Evolutionary conservation across 2,113 vertebrate genomes (phyloP).

Genomic region (Seriola dumerili): DNA sequence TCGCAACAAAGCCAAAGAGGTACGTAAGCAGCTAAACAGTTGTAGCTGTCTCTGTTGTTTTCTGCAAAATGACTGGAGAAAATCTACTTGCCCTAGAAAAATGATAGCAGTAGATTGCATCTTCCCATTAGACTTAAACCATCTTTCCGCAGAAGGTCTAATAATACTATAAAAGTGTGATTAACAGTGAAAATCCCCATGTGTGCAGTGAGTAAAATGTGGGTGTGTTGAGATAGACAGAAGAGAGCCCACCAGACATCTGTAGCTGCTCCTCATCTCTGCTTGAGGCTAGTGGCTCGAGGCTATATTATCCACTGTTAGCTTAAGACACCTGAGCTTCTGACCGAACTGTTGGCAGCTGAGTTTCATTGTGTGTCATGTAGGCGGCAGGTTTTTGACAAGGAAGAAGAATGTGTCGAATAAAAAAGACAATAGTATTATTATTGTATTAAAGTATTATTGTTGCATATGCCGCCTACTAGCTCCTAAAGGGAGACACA

Average conservation of each 20-base stretch:
- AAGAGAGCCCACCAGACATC: no score
- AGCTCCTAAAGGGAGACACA: background rate
- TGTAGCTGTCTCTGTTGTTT: background rate
- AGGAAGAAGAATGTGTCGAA: background rate
- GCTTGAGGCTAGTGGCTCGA: no score
- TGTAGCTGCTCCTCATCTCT: no score
- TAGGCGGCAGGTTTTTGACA: no score
- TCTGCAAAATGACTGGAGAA: background rate
- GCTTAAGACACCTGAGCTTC: background rate
- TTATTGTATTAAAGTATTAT: no score
- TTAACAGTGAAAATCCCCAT: background rate
- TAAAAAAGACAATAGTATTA: background rate
- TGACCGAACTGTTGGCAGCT: no score
- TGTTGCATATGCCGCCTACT: background rate
- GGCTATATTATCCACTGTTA: background rate
- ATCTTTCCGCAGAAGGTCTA: background rate
- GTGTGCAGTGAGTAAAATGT: background rate
- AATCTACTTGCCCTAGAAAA: background rate
- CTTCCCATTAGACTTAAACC: background rate
- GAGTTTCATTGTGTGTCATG: no score
- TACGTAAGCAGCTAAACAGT: constrained; percentile 54
- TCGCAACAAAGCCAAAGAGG: constrained; percentile 94
- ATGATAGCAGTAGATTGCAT: background rate
- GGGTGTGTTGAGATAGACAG: no score
- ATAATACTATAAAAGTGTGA: background rate